Conservation (phyloP, 2,797 vertebrate species). For the Botia kubotai region DNA sequence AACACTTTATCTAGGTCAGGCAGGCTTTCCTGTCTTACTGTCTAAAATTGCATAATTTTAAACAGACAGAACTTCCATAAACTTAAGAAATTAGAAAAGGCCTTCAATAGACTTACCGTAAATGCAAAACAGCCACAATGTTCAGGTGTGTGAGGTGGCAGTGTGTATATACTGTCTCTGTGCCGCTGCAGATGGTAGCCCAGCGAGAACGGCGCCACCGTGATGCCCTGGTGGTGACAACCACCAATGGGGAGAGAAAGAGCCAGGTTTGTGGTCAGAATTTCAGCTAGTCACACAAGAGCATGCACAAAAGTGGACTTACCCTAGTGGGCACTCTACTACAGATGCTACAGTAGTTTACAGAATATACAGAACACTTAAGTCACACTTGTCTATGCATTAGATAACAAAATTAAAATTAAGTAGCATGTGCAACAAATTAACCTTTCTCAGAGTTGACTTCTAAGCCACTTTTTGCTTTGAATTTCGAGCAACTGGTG, state of each 20-base stretch:
- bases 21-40: too few relatives aligned
- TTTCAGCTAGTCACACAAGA: constrained; percentile 35
- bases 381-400: background rate
- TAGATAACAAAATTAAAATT: background rate
- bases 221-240: constrained; percentile 75
- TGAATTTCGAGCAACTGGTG: too few relatives aligned
- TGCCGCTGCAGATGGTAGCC: constrained; percentile 79
- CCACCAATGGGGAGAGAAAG: constrained; percentile 83
- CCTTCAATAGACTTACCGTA: background rate
- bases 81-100: too few relatives aligned
- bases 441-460: too few relatives aligned
- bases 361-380: background rate
- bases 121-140: constrained; percentile 3
- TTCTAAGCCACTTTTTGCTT: too few relatives aligned
- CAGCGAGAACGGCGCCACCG: constrained; percentile 83
- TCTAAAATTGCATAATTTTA: too few relatives aligned
- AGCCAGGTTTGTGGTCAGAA: constrained; percentile 87
- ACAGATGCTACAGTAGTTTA: background rate
- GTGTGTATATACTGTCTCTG: constrained; percentile 57
- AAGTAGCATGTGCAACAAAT: background rate
- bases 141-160: constrained; percentile 15
- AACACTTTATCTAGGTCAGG: background rate
- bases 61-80: too few relatives aligned
- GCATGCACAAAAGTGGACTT: background rate
- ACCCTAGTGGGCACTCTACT: background rate